Conservation (phyloP, 2,888 invertebrate genomes). For the Drosophila flavopinicola region DNA sequence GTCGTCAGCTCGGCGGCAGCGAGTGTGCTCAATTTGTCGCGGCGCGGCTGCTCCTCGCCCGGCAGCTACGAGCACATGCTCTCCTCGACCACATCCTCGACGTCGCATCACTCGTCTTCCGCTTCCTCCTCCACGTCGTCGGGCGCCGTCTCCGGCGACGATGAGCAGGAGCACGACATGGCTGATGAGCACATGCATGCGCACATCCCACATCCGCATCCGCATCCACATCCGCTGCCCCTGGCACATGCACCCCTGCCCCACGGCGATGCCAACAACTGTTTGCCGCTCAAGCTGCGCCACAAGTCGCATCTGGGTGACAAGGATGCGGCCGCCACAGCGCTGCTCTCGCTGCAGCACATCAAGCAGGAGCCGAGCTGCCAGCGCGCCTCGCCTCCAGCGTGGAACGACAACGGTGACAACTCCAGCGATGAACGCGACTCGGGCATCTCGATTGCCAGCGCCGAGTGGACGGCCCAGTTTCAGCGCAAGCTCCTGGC, state of each 20-base stretch:
- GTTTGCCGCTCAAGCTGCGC: conserved; percentile 94
- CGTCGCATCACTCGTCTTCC: conserved; percentile 67
- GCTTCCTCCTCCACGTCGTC: conserved; percentile 87
- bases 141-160: conserved; percentile 85
- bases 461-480: conserved; percentile 83
- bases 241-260: conserved; percentile 67
- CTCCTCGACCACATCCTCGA: conserved; percentile 87
- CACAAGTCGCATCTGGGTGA: conserved; percentile 96
- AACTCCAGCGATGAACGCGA: conserved; percentile 96
- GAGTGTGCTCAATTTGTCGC: conserved; percentile 89
- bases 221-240: conserved; percentile 26
- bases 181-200: conserved; percentile 50
- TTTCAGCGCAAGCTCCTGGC: conserved; percentile 78
- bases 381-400: conserved; percentile 88
- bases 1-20: conserved; percentile 63
- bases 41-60: conserved; percentile 87
- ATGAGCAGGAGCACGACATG: conserved; percentile 85
- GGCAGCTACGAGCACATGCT: conserved; percentile 88
- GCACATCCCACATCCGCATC: conserved; percentile 9
- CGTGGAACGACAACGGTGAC: conserved; percentile 91
- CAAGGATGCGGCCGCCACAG: conserved; percentile 93
- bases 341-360: conserved; percentile 92
- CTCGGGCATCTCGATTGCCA: conserved; percentile 92
- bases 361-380: conserved; percentile 94
- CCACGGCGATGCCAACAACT: conserved; percentile 88